A percentile compares a stretch with the other conserved stretches of the same genome.
Conservation (phyloP, 2,113 vertebrate genomes). For the Malurus alboscapulatus region DNA sequence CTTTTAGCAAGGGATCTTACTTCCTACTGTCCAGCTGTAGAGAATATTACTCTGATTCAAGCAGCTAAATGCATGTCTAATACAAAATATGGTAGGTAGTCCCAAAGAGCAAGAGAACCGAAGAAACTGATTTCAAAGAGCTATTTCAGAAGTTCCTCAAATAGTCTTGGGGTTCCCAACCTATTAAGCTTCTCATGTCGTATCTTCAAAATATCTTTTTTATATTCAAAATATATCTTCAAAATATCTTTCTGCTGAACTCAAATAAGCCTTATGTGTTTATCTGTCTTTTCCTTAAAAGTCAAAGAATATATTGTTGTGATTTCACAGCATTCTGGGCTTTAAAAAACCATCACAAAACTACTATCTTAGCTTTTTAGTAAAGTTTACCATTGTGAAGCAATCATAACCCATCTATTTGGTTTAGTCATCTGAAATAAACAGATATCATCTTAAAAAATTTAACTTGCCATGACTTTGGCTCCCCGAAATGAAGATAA, state of each 20-base stretch:
- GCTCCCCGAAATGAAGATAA: slow-evolving; percentile 96
- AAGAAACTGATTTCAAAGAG: not conserved
- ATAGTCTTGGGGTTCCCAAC: not conserved
- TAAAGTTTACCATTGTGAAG: not conserved
- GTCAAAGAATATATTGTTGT: not conserved
- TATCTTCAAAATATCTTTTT: not conserved
- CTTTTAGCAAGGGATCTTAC: not conserved
- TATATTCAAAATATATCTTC: not conserved
- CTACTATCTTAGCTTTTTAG: not conserved
- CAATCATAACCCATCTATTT: not conserved
- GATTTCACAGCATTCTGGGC: not conserved
- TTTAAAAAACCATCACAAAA: accelerated
- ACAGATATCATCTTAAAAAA: not conserved
- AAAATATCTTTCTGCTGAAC: not conserved
- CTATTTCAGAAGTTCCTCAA: not conserved
- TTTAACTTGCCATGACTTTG: slow-evolving; percentile 91
- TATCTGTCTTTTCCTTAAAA: not conserved
- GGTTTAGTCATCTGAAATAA: not conserved
- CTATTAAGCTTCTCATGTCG: not conserved
- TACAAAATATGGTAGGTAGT: not conserved
- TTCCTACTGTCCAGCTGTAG: not conserved
- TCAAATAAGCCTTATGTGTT: not conserved
- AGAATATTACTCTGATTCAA: not conserved
- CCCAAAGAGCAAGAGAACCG: not conserved
- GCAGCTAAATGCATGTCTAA: not conserved